Base-by-base conservation (phyloP, 2,797 vertebrate genomes). In the Parauchenoglanis punctatus region DNA sequence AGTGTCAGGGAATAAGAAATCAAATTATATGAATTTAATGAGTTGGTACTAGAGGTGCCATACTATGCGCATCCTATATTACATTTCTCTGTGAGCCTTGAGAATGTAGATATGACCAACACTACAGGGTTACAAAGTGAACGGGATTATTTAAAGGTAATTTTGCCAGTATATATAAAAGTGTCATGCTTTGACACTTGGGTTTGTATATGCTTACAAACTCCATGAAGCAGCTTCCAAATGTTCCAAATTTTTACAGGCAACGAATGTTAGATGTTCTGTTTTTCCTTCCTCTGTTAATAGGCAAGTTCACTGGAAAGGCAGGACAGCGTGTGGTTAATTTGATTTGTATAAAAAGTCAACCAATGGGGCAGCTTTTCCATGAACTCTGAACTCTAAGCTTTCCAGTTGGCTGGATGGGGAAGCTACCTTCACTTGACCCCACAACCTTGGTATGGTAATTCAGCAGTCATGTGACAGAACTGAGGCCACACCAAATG, bases 331-430 rank as follows among this genome's bases (percentile, higher is more conserved):
- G 70, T 31, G 84, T 7, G 88, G 94, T 92, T 94, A 94, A 95
- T 96, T 93, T 92, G 93, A 95, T 95, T 95, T 94, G 94, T 95
- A 92, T 93, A 91, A 94, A 91, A 92, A 93, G 90, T 93, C 93
- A 88, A 91, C 93, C 93, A 93, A 92, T 92, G 84, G 87, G 90
- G 91, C 88, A 63, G 92, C 93, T 93, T 94, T 94, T 91, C 92
- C 90, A n/a, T 93, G 94, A 95, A 93, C 94, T 94, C 89, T 94
- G 92, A 94, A 93, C 94, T 61, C 90, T 84, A 90, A 89, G 94
- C 92, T 94, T 95, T 96, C 93, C 93, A 94, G 92, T 92, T 93
- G 94, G 93, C 92, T 93, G 93, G 93, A 93, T 92, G 89, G 91
- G 91, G 91, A 91, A 59, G 93, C 93, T 93, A 94, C 94, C 94